Evolutionary conservation across 2,113 vertebrate species (phyloP).

Genomic region (Rhegmatorhina hoffmannsi): DNA sequence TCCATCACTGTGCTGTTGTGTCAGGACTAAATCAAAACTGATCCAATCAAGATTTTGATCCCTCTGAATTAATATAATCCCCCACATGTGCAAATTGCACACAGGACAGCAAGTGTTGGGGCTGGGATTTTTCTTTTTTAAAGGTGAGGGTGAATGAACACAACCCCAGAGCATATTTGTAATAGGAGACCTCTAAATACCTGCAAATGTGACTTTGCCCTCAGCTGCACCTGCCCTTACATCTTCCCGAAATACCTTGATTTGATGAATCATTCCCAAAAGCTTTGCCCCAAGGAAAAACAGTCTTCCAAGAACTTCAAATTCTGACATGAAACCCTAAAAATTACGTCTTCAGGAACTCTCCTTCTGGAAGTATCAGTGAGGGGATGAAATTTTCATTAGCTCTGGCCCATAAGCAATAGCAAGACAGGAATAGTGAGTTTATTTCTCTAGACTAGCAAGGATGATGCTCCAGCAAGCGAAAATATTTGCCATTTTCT

Average conservation of each 20-base stretch:
- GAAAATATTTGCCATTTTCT: background rate
- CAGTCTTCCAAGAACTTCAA: background rate
- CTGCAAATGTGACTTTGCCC: background rate
- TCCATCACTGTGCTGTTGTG: background rate
- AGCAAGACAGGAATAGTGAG: background rate
- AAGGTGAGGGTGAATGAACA: background rate
- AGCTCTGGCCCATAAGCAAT: background rate
- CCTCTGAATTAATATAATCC: too few species aligned
- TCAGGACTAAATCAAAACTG: background rate
- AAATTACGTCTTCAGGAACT: background rate
- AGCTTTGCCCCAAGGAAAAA: background rate
- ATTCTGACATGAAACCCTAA: background rate
- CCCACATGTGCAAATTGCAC: background rate
- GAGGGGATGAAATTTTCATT: background rate
- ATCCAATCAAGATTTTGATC: background rate
- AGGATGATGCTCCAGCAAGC: background rate
- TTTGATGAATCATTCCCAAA: background rate
- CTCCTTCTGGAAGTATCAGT: background rate
- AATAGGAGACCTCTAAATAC: background rate
- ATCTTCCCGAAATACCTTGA: background rate
- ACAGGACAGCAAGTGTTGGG: background rate
- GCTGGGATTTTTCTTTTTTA: background rate
- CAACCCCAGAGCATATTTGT: background rate
- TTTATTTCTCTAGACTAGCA: background rate
- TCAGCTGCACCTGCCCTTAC: background rate